Base-by-base conservation (phyloP, 2,797 vertebrate genomes). In the Pyrocephalus nanus region DNA sequence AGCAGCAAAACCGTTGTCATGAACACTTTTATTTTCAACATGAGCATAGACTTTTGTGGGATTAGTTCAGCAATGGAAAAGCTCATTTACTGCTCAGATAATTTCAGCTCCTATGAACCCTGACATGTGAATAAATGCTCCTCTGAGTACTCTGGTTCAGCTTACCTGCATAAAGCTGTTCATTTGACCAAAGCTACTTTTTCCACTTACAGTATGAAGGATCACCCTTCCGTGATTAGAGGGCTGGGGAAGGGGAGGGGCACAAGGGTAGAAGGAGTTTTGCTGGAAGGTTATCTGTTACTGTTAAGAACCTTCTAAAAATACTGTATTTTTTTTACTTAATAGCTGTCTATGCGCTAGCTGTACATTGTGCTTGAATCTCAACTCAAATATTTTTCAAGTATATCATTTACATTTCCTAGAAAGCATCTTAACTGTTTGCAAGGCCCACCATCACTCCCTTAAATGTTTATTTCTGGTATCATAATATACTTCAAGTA, bases 71-170 rank as follows among this genome's bases (percentile, higher is more conserved):
- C 0, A 4, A 40, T 84, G 60, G 51, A 94, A 92, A 91, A 83
- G 55, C 70, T 92, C 73, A 75, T 78, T 86, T 78, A 73, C 51
- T 62, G 47, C 45, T 72, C 79, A 73, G 61, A 90, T 77, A 90
- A 94, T 88, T 96, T 94, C 91, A 93, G 87, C 45, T 96, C 48
- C 76, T 88, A 23, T 26, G 55, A 91, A 86, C 64, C 27, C 79
- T 78, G 42, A 80, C 50, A 53, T 15, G 69, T 50, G 61, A 95
- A 87, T 72, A 92, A 89, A 92, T 21, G 29, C 36, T 89, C 50
- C 43, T 71, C 61, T 38, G 62, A 91, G 71, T 55, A 75, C 65
- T 38, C 84, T 57, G 38, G 51, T 73, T 65, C 74, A 80, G 64
- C 50, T 75, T 83, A 90, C n/a, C 25, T 60, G 53, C 45, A 72